Evolutionary conservation across 2,888 invertebrate genomes (phyloP), one percentile per base, ranked within the genome.

Genomic region (Melanophora roralis): DNA sequence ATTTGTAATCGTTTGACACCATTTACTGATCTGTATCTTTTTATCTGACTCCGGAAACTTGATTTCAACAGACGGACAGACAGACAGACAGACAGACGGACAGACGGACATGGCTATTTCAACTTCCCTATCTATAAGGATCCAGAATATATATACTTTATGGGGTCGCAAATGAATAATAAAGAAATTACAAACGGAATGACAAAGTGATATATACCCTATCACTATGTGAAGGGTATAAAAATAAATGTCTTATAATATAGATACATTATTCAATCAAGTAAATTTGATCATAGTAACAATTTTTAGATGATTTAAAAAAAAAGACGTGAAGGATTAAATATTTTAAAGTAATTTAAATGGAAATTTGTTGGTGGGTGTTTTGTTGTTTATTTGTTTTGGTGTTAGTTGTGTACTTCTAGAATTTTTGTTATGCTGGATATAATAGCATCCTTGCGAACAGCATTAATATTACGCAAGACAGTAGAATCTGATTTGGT

Each of bases 361-460:
- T 57, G 51, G 60, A 27, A 27, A 27, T 43, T 43, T 45, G 49
- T 53, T 51, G 21, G 77, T 65, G 55, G 65, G 60, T 60, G 27
- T 27, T 27, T 27, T 60, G 45, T 16, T 53, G 62, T 53, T 32
- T 55, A 21, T 9, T 36, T 68, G 36, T 16, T 16, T 53, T 53
- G 14, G 23, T 32, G 32, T 3, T 36, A n/a, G n/a, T 12, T 9
- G 12, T 55, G 12, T 89, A 95, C 95, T 92, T 94, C 93, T 16
- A 96, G 91, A 21, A 95, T 92, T 65, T 92, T 92, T 86, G 95
- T 94, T 84, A 98, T 95, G 76, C 94, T 93, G 67, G 94, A 94
- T 81, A 97, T 92, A 12, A 96, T 92, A 7, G 96, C 94, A 87
- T 98, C 97, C 84, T 95, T 93, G 84, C 93, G 93, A 64, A 98